These are phyloP conservation scores for Ophthalmolycus amberensis DNA, from an alignment of 2,113 vertebrate genomes.

Conservation along the genomic window DNA sequence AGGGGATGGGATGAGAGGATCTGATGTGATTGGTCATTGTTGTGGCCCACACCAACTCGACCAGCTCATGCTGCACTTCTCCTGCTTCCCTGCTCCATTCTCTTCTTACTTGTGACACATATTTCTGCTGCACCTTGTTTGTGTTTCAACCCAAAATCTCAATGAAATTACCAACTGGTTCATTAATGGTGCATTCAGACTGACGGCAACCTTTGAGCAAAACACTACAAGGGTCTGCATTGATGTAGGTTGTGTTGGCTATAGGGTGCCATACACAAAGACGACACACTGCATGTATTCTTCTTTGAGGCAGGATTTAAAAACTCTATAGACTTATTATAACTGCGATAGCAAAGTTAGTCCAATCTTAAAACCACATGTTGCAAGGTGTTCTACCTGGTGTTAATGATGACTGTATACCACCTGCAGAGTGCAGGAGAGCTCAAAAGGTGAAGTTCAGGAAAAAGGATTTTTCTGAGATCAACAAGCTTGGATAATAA, in stretches of 20 bases:
- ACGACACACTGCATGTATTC: neutral
- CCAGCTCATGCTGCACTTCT: neutral
- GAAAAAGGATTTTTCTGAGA: neutral
- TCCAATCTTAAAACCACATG: neutral
- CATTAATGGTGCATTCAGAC: neutral
- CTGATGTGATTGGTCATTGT: constrained; percentile 35
- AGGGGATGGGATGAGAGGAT: constrained; percentile 25
- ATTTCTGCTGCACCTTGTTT: constrained; percentile 1
- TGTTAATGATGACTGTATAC: neutral
- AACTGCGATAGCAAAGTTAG: neutral
- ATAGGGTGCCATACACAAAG: too few species aligned
- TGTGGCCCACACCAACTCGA: constrained; percentile 4
- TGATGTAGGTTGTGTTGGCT: neutral
- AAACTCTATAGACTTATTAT: neutral
- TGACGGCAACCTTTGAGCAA: neutral
- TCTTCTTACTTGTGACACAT: neutral
- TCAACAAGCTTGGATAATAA: neutral
- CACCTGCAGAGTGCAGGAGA: neutral
- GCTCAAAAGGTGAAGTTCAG: neutral
- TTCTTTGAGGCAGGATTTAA: neutral
- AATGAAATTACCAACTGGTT: neutral
- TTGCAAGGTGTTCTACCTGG: neutral
- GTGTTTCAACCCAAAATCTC: constrained; percentile 1
- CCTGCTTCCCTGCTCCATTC: constrained; percentile 4
- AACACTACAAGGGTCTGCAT: neutral